Evolutionary conservation across 2,888 invertebrate species (phyloP), one percentile per base, ranked within the genome.

Genomic region (Acleris laterana): DNA sequence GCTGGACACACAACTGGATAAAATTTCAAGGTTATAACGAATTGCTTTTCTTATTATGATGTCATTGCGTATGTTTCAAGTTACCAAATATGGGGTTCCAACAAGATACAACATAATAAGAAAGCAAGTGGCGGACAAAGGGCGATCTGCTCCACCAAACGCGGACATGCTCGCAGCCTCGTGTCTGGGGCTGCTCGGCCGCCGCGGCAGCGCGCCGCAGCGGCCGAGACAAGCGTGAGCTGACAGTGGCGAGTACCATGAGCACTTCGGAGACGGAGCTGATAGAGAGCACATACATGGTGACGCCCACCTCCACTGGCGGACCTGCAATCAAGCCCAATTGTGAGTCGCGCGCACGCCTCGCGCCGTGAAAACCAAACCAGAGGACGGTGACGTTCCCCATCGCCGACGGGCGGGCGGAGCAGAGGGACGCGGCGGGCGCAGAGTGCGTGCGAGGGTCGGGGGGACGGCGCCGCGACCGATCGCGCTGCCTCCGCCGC

Each of bases 221-320:
- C 85, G 87, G 86, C 88, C 89, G 88, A 88, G 88, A 80, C 88
- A 89, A 88, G 88, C 87, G 85, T 83, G 83, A 87, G 89, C 91
- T 94, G 94, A 88, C 83, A 85, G 81, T 82, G 86, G 84, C 89
- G 92, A 91, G 92, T 96, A 98, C 98, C 98, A 98, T 98, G 95
- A 98, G 96, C 94, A 98, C 98, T 96, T 98, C 98, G 94, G 98
- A 98, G 94, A 98, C 97, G 93, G 98, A 98, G 95, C 98, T 97
- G 96, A 98, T 98, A 95, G 97, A 97, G 94, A 98, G 96, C 94
- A 98, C 98, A 95, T 98, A 98, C 96, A 98, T 98, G 94, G 98
- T 98, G 94, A 98, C 97, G 93, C 98, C 98, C 93, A 98, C 98
- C 94, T 97, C 98, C 94, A 99, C 98, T 89, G 98, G 98, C 93